A percentile compares a stretch with the other conserved stretches of the same genome.
phyloP scores from a whole-genome alignment of 2,888 invertebrate species.

The Tanypteryx hageni region DNA sequence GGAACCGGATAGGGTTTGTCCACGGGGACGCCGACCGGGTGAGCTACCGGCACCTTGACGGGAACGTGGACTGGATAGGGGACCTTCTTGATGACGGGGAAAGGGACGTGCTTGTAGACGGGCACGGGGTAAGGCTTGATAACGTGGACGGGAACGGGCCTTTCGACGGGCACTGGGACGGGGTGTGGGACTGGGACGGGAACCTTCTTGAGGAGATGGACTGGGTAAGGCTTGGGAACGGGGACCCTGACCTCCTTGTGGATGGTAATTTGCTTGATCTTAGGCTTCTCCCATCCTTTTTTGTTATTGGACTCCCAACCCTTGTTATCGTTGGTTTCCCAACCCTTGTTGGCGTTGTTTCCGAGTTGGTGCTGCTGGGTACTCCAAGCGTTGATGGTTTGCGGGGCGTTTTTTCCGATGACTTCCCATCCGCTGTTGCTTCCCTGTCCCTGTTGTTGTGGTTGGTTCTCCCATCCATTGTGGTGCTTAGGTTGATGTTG shows the following conservation, averaged over 20 bases:
- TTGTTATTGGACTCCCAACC: not conserved
- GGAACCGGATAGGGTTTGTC: constrained; percentile 13
- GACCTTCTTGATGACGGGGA: too few species aligned
- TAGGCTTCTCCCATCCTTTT: constrained; percentile 37
- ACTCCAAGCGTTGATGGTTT: too few species aligned
- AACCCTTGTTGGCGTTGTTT: not conserved
- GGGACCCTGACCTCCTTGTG: constrained; percentile 44
- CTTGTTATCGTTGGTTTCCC: not conserved
- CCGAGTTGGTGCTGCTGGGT: not conserved
- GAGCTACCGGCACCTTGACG: not conserved
- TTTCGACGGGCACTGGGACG: constrained; percentile 5
- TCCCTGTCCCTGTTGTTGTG: not conserved
- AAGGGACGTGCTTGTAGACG: too few species aligned
- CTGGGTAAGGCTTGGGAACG: constrained; percentile 36
- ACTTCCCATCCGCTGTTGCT: not conserved
- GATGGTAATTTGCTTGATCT: constrained; percentile 51
- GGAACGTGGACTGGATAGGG: too few species aligned
- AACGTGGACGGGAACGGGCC: too few species aligned
- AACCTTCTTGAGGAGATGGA: constrained; percentile 21
- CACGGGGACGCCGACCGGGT: not conserved
- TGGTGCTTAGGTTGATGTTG: too few species aligned
- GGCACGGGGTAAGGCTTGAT: too few species aligned
- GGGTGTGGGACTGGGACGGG: constrained; percentile 46
- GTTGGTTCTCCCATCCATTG: not conserved
- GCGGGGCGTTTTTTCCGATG: not conserved